A percentile compares a stretch with the other conserved stretches of the same genome.
Conservation (phyloP, 2,113 vertebrate genomes). For the Aegithalos caudatus region DNA sequence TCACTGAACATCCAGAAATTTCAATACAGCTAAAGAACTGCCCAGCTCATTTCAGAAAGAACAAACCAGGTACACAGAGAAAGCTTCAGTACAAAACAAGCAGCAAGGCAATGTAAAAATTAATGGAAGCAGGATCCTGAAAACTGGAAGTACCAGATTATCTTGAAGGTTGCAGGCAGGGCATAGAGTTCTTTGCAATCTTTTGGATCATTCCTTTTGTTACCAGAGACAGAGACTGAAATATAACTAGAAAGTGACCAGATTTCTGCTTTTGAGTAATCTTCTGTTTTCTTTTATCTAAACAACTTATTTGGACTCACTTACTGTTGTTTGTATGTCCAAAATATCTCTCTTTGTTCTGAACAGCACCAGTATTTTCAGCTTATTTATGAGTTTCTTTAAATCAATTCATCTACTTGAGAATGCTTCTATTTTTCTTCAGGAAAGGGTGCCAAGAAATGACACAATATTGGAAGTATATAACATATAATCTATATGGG, state of each 20-base stretch:
- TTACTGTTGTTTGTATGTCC: not conserved
- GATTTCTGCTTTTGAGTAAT: not conserved
- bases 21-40: not conserved
- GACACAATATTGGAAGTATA: not conserved
- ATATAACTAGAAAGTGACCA: not conserved
- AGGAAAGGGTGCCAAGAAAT: not conserved
- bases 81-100: not conserved
- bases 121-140: not conserved
- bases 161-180: not conserved
- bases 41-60: not conserved
- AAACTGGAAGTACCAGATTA: not conserved
- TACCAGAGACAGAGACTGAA: not conserved
- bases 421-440: not conserved
- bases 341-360: not conserved
- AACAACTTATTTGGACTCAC: not conserved
- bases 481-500: not conserved
- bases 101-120: not conserved
- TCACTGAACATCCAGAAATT: not conserved
- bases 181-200: not conserved
- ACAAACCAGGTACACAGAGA: not conserved
- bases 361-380: not conserved
- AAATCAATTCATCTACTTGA: not conserved
- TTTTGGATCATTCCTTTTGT: not conserved
- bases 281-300: not conserved
- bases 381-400: not conserved